Conservation (phyloP, 1,140 invertebrate species). For the Drusus annulatus region DNA sequence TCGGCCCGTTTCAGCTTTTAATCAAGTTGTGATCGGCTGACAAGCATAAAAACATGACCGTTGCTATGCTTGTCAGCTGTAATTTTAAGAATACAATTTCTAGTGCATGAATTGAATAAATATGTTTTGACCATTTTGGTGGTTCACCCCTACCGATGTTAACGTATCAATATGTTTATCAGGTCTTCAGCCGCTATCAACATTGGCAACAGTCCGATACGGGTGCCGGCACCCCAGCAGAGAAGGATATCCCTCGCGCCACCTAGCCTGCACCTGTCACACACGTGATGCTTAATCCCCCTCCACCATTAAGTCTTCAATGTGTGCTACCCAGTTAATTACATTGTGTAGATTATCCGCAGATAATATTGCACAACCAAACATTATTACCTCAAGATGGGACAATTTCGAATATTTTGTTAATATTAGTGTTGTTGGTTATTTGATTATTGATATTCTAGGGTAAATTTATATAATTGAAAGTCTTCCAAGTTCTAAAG, state of each 20-base stretch:
- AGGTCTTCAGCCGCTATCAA: constrained; percentile 54
- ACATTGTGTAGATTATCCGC: neutral
- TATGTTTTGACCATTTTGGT: no score
- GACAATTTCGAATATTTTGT: constrained; percentile 31
- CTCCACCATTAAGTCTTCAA: constrained; percentile 12
- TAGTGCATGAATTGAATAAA: no score
- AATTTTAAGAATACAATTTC: no score
- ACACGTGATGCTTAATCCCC: constrained; percentile 39
- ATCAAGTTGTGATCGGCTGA: no score
- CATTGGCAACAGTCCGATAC: constrained; percentile 22
- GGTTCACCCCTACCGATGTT: neutral
- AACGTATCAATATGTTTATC: neutral
- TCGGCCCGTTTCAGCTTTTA: no score
- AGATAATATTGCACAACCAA: constrained; percentile 7
- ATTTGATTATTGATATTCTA: constrained; percentile 33
- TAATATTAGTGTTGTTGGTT: constrained; percentile 18
- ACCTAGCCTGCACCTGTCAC: constrained; percentile 26
- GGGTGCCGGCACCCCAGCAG: constrained; percentile 1
- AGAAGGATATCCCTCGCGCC: constrained; percentile 49
- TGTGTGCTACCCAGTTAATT: constrained; percentile 10
- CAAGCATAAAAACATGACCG: no score
- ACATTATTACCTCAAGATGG: constrained; percentile 41
- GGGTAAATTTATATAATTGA: neutral
- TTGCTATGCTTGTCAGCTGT: no score
- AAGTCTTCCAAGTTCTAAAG: constrained; percentile 25